phyloP scores from a whole-genome alignment of 2,797 vertebrate species.

The Galaxias olidus region DNA sequence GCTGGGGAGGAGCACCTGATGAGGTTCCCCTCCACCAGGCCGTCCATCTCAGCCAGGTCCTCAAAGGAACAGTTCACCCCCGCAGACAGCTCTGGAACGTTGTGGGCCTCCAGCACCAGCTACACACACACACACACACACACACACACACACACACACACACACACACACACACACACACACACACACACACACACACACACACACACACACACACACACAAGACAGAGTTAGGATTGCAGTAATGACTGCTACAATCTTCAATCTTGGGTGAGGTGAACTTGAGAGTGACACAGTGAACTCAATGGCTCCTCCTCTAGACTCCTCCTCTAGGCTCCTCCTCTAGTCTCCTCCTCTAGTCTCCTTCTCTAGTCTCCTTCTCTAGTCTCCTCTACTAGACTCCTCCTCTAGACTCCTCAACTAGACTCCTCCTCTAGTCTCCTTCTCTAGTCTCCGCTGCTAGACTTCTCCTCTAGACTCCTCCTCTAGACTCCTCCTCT shows the following conservation, averaged over 20 bases:
- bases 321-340: not conserved
- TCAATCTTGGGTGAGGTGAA: no score
- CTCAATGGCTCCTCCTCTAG: no score
- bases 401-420: slow-evolving; percentile 1
- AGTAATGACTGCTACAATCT: no score
- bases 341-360: slow-evolving; percentile 4
- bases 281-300: no score
- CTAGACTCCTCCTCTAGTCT: slow-evolving; percentile 5
- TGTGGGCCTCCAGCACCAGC: slow-evolving; percentile 95
- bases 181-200: no score
- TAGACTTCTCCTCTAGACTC: slow-evolving; percentile 4
- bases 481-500: not conserved
- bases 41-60: slow-evolving; percentile 95
- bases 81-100: slow-evolving; percentile 93
- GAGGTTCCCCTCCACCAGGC: slow-evolving; percentile 91
- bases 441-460: not conserved
- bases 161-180: no score
- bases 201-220: no score
- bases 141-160: no score
- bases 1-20: slow-evolving; percentile 92
- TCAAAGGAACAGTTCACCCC: slow-evolving; percentile 97
- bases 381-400: not conserved
- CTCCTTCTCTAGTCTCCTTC: no score
- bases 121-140: no score
- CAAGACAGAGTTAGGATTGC: no score